Conservation (phyloP, 2,113 vertebrate species). For the Axis porcinus region DNA sequence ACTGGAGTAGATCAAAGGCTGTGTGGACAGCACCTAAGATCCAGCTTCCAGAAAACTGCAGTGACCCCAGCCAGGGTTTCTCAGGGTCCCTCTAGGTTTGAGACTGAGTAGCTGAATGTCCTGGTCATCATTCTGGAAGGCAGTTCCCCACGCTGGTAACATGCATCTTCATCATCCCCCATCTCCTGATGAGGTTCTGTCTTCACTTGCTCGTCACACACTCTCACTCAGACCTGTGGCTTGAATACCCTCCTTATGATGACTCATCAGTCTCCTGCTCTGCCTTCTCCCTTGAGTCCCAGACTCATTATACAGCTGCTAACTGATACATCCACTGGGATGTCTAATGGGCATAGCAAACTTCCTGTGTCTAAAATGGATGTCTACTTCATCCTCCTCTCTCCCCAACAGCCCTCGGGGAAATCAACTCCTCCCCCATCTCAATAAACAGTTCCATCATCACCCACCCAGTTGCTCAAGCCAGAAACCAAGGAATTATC, state of each 20-base stretch:
- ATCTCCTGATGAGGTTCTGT: neutral
- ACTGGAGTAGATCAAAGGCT: neutral
- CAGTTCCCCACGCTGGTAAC: neutral
- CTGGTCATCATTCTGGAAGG: neutral
- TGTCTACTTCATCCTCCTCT: neutral
- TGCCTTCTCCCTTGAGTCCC: neutral
- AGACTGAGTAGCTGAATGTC: neutral
- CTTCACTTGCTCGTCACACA: neutral
- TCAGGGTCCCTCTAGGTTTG: neutral
- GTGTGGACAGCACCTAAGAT: too few species aligned
- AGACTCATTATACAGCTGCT: neutral
- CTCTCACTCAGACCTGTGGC: neutral
- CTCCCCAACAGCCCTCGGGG: neutral
- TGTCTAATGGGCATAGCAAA: neutral
- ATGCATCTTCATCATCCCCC: neutral
- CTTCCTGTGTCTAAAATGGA: neutral
- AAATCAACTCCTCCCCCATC: neutral
- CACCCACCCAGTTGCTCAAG: neutral
- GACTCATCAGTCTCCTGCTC: neutral
- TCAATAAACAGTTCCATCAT: neutral
- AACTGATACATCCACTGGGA: neutral
- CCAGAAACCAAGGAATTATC: neutral
- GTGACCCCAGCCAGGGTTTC: too few species aligned
- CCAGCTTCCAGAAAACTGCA: neutral
- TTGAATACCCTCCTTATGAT: neutral